These are phyloP conservation scores for Cheilosia urbana DNA, from an alignment of 2,888 invertebrate genomes.

Conservation along the genomic window DNA sequence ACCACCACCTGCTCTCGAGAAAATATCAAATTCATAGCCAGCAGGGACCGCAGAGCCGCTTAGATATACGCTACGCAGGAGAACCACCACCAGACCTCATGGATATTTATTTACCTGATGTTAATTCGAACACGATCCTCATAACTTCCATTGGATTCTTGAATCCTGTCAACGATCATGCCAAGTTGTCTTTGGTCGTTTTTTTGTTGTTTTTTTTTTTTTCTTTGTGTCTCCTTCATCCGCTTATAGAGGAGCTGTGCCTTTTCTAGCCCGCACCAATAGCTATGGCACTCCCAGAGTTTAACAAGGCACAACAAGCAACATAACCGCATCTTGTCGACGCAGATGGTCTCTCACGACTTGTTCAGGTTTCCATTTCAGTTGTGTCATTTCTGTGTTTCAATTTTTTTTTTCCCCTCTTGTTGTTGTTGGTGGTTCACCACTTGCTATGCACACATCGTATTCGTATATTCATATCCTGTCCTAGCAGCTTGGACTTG, in stretches of 20 bases:
- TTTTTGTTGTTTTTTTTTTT: background rate
- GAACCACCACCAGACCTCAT: conserved; percentile 46
- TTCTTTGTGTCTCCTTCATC: background rate
- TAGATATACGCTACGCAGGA: conserved; percentile 6
- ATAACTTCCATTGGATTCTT: conserved; percentile 72
- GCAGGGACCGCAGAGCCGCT: conserved; percentile 28
- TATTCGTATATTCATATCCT: conserved; percentile 40
- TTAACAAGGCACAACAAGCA: conserved; percentile 5
- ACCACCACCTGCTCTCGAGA: conserved; percentile 55
- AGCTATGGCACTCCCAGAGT: background rate
- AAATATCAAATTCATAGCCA: conserved; percentile 66
- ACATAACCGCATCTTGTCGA: background rate
- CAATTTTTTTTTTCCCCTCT: background rate
- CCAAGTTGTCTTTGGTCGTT: conserved; percentile 51
- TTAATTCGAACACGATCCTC: conserved; percentile 75
- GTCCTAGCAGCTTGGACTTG: conserved; percentile 10
- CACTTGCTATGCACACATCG: conserved; percentile 34
- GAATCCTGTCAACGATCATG: conserved; percentile 75
- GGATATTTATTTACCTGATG: conserved; percentile 73
- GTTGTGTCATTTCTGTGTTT: conserved; percentile 60
- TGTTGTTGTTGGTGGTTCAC: background rate
- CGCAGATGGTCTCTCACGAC: conserved; percentile 72
- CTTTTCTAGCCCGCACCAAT: conserved; percentile 27
- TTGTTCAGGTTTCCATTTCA: conserved; percentile 75
- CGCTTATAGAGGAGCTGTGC: conserved; percentile 11